Evolutionary conservation across 2,888 invertebrate species (phyloP).

Genomic region (Polydrusus pterygomalis): DNA sequence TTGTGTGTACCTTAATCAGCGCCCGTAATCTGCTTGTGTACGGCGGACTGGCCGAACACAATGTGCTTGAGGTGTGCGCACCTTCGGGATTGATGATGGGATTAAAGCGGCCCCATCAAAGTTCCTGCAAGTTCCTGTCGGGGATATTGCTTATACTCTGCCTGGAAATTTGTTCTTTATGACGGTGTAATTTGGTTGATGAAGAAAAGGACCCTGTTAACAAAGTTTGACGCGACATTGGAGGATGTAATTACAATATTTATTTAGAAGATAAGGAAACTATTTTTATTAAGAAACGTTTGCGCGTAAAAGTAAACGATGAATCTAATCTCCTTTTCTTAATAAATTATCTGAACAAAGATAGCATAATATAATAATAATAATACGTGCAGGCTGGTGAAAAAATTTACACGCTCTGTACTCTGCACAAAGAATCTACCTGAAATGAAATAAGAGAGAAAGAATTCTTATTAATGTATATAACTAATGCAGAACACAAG

Average conservation of each 20-base stretch:
- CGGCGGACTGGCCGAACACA: conserved; percentile 65
- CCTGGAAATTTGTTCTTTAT: conserved; percentile 35
- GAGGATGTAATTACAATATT: neutral
- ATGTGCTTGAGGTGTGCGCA: conserved; percentile 67
- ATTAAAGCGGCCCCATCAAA: conserved; percentile 60
- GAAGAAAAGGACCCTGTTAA: conserved; percentile 3
- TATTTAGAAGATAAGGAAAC: neutral
- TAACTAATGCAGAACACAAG: too few species aligned
- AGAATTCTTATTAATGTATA: too few species aligned
- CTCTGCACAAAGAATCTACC: too few species aligned
- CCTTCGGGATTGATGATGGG: conserved; percentile 65
- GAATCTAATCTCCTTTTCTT: too few species aligned
- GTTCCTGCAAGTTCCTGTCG: conserved; percentile 25
- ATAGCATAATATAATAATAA: too few species aligned
- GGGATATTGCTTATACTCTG: conserved; percentile 41
- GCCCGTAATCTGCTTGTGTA: conserved; percentile 68
- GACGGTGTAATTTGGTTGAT: conserved; percentile 33
- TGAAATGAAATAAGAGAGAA: too few species aligned
- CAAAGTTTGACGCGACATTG: neutral
- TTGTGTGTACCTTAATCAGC: conserved; percentile 65
- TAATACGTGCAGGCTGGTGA: too few species aligned
- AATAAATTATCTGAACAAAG: too few species aligned
- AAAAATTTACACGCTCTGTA: too few species aligned
- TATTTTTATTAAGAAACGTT: too few species aligned
- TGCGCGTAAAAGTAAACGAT: too few species aligned